A percentile compares a stretch with the other conserved stretches of the same genome.
phyloP scores from a whole-genome alignment of 1,140 invertebrate species.

The Geopemphigus sp. region DNA sequence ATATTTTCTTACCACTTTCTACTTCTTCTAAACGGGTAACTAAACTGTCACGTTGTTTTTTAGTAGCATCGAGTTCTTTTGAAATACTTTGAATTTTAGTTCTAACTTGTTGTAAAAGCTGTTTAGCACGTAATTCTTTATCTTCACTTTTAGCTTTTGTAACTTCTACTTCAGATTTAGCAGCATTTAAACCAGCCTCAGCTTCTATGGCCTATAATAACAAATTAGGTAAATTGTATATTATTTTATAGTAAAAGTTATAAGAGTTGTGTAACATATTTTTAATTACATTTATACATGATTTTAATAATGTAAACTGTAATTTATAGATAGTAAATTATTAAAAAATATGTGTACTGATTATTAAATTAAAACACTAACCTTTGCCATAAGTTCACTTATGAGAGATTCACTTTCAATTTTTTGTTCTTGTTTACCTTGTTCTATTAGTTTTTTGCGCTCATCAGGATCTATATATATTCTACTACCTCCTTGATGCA shows the following conservation, averaged over 20 bases:
- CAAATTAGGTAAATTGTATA: neutral
- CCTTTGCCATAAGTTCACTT: constrained; percentile 37
- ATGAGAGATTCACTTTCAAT: constrained; percentile 8
- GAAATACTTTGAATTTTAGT: constrained; percentile 15
- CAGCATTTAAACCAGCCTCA: constrained; percentile 36
- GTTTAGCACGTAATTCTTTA: constrained; percentile 41
- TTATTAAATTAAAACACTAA: constrained; percentile 1
- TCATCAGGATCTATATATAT: constrained; percentile 24
- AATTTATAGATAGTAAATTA: too few species aligned
- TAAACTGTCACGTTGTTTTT: constrained; percentile 40
- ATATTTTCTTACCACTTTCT: neutral
- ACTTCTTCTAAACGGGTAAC: neutral
- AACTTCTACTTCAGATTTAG: constrained; percentile 35
- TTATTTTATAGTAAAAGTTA: too few species aligned
- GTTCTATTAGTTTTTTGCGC: constrained; percentile 41
- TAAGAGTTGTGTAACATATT: too few species aligned
- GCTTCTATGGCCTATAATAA: constrained; percentile 17
- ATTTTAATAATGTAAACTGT: too few species aligned
- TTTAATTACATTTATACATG: too few species aligned
- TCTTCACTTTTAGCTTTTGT: constrained; percentile 43
- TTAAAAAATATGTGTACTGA: neutral
- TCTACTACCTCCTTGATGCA: constrained; percentile 35
- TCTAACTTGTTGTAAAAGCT: constrained; percentile 42
- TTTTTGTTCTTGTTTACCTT: constrained; percentile 41
- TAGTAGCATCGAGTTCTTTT: constrained; percentile 32